Evolutionary conservation across 1,140 invertebrate species (phyloP), one percentile per base, ranked within the genome.

Genomic region (Drosophila pachea): DNA sequence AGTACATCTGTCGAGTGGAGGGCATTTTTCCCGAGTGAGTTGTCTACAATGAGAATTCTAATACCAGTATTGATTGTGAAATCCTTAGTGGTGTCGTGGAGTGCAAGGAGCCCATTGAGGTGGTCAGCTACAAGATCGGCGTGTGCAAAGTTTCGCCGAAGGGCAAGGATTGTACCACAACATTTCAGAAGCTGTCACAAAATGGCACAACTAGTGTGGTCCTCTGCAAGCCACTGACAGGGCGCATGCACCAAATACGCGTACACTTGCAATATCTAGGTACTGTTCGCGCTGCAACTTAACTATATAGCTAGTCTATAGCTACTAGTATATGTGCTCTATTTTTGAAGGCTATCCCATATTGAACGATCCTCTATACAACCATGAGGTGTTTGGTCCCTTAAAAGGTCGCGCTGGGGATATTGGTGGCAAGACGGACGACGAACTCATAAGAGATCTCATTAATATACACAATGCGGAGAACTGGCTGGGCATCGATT

Each of bases 201-300:
- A 97, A 99, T 90, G 91, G 91, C 11, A 95, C 94, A 82, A 95
- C 97, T 0, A 99, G 97, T 79, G 95, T 99, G 14, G 97, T 99
- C 0, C 91, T 96, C 14, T 99, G 97, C 90, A 94, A 94, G 74
- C 97, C 98, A 2, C 94, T 96, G 76, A 99, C 98, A 0, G 98
- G 98, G 0, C 91, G 98, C 68, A 99, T 99, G 94, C 98, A 99
- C 90, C 98, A 99, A 90, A 99, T 99, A 74, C 92, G 98, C 59
- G 97, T 99, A 12, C 98, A 99, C 91, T 92, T 99, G 43, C 98
- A 99, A 89, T 99, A 96, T 45, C 65, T 86, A 42, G 83, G 79
- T 84, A 66, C 40, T 49, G 4, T 16, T 45, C 14, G 12, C n/a
- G 9, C 38, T 31, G 22, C 4, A 48, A 1, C 4, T 48, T 0